Evolutionary conservation across 2,888 invertebrate genomes (phyloP).

Genomic region (Sepiola atlantica): DNA sequence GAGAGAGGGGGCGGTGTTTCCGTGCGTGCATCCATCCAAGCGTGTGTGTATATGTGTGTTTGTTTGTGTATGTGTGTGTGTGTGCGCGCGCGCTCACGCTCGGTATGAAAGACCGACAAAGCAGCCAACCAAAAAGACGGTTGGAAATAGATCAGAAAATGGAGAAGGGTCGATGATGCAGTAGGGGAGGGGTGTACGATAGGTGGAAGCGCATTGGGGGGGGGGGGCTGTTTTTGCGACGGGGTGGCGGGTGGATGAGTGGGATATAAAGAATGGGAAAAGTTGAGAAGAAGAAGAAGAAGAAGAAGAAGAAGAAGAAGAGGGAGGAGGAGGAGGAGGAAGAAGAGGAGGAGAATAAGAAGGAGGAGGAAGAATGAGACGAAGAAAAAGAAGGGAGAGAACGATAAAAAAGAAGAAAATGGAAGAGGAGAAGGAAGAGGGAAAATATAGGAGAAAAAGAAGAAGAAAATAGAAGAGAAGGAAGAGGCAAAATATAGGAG

Average conservation of each 20-base stretch:
- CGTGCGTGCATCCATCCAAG: not conserved
- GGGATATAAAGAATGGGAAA: not conserved
- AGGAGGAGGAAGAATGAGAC: not conserved
- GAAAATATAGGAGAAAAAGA: no score
- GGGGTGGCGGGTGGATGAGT: not conserved
- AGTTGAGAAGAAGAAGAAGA: not conserved
- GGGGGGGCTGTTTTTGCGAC: not conserved
- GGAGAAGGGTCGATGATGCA: not conserved
- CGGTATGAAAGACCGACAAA: slow-evolving; percentile 32
- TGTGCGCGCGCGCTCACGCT: not conserved
- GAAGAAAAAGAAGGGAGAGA: not conserved
- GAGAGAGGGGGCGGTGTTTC: not conserved
- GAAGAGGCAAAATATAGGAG: no score
- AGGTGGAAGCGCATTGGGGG: not conserved
- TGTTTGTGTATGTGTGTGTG: not conserved
- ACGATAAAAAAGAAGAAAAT: no score
- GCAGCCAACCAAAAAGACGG: slow-evolving; percentile 32
- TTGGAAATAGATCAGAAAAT: not conserved
- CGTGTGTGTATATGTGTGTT: no score
- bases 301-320: not conserved
- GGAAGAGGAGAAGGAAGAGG: no score
- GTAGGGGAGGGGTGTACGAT: not conserved
- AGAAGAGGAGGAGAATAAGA: no score
- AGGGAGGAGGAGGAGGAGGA: not conserved
- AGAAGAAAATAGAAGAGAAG: no score